phyloP scores from a whole-genome alignment of 2,888 invertebrate genomes.

The Eueremaeus valkanovi region DNA sequence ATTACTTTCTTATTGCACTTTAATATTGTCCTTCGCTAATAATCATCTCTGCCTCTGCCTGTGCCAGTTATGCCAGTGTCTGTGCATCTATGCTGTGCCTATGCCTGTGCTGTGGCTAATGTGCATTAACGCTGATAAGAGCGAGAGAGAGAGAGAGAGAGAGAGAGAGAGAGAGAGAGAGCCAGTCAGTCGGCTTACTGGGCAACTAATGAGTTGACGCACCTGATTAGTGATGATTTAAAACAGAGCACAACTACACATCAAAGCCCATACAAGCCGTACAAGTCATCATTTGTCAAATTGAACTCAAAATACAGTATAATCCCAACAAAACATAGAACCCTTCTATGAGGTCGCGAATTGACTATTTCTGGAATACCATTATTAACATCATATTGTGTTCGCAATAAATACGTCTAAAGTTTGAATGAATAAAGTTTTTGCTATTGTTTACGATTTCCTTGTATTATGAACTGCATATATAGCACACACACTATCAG shows the following conservation, averaged over 20 bases:
- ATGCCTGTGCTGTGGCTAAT: conserved; percentile 24
- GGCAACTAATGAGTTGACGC: conserved; percentile 35
- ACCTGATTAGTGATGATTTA: conserved; percentile 35
- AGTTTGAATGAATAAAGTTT: conserved; percentile 23
- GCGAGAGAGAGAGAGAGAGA: background rate
- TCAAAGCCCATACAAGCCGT: background rate
- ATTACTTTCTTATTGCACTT: conserved; percentile 37
- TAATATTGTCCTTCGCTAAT: conserved; percentile 32
- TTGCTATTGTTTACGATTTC: conserved; percentile 28
- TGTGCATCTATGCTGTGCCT: conserved; percentile 25
- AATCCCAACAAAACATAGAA: background rate
- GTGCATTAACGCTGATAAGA: conserved; percentile 35
- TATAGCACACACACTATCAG: background rate
- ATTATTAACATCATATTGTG: conserved; percentile 28
- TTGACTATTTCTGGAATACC: background rate
- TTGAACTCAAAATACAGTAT: background rate
- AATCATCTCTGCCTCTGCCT: conserved; percentile 9
- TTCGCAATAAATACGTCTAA: conserved; percentile 4
- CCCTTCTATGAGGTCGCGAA: conserved; percentile 5
- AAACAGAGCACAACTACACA: background rate
- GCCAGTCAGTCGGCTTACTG: conserved; percentile 7
- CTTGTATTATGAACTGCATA: conserved; percentile 26
- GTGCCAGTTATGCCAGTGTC: background rate
- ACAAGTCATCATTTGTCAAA: conserved; percentile 33
- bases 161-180: too few relatives aligned